phyloP scores from a whole-genome alignment of 1,140 invertebrate species.

The Ips typographus region DNA sequence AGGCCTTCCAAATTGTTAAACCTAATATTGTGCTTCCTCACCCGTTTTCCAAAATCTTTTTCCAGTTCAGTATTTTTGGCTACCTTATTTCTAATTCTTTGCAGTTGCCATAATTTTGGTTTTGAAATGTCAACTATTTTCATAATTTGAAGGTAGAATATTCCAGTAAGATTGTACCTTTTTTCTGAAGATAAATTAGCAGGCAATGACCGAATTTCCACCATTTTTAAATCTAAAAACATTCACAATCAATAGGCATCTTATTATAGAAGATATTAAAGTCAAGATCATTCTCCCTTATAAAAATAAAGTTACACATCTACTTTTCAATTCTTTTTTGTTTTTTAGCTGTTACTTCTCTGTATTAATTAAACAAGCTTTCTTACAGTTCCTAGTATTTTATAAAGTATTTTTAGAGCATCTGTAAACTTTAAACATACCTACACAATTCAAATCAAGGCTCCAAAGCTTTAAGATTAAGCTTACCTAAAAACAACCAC shows the following conservation, averaged over 20 bases:
- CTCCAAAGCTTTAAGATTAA: background rate
- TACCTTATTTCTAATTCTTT: conserved; percentile 61
- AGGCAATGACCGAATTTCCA: conserved; percentile 59
- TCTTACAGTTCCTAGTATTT: too few relatives aligned
- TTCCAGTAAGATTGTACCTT: conserved; percentile 54
- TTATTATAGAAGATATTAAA: background rate
- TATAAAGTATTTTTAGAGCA: too few relatives aligned
- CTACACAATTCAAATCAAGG: too few relatives aligned
- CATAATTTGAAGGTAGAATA: conserved; percentile 60
- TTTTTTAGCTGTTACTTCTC: too few relatives aligned
- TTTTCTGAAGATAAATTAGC: conserved; percentile 52
- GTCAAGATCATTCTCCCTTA: too few relatives aligned
- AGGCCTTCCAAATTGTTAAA: too few relatives aligned
- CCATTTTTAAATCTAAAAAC: conserved; percentile 60
- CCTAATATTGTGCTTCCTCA: background rate
- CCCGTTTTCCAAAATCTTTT: conserved; percentile 56
- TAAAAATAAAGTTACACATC: too few relatives aligned
- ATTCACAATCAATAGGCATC: background rate
- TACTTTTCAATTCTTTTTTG: too few relatives aligned
- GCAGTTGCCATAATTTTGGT: conserved; percentile 65
- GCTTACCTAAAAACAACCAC: conserved; percentile 55
- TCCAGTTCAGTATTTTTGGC: conserved; percentile 57
- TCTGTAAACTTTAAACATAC: too few relatives aligned
- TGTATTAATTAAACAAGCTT: too few relatives aligned
- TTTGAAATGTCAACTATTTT: conserved; percentile 51